phyloP scores from a whole-genome alignment of 2,113 vertebrate species.

The Scophthalmus maximus region DNA sequence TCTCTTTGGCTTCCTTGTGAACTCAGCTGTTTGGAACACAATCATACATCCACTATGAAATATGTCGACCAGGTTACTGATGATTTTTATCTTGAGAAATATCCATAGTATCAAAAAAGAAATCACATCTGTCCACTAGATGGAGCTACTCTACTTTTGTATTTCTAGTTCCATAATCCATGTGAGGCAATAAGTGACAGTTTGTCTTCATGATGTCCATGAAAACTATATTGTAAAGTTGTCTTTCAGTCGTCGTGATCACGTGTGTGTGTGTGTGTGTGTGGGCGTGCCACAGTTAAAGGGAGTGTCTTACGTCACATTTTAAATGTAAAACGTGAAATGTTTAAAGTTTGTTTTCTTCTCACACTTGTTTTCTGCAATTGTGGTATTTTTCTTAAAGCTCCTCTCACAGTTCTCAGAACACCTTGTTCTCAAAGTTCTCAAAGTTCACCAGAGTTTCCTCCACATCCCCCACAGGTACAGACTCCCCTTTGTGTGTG shows the following conservation, averaged over 20 bases:
- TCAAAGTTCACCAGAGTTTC: neutral
- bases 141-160: conserved; percentile 1
- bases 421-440: conserved; percentile 3
- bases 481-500: conserved; percentile 5
- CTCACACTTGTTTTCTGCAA: neutral
- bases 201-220: neutral
- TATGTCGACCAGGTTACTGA: too few relatives aligned
- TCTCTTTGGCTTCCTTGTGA: too few relatives aligned
- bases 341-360: neutral
- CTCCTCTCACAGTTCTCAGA: neutral
- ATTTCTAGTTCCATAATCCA: neutral
- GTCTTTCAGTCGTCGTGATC: neutral
- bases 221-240: neutral
- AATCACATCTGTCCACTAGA: conserved; percentile 26
- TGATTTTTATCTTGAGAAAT: too few relatives aligned
- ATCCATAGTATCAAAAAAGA: neutral
- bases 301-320: too few relatives aligned
- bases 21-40: too few relatives aligned
- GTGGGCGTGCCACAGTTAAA: too few relatives aligned
- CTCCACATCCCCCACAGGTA: conserved; percentile 12
- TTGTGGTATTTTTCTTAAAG: neutral
- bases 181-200: neutral
- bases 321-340: too few relatives aligned
- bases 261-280: neutral
- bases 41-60: too few relatives aligned